Evolutionary conservation across 2,888 invertebrate species (phyloP).

Genomic region (Ochropleura plecta): DNA sequence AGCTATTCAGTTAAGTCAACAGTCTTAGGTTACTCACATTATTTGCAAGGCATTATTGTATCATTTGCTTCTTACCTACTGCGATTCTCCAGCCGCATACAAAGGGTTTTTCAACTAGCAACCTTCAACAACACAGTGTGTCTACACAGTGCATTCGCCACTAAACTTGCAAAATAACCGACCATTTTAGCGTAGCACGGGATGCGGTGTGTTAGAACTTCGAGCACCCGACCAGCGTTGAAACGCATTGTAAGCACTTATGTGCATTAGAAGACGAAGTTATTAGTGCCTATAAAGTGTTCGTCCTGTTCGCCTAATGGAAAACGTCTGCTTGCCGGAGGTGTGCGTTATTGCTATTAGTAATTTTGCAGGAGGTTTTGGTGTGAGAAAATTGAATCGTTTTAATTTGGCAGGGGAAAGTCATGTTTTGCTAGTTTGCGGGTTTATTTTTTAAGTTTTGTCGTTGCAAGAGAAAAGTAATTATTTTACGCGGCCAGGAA

Average conservation of each 20-base stretch:
- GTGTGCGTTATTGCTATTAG: constrained; percentile 71
- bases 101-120: constrained; percentile 43
- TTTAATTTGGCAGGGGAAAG: constrained; percentile 27
- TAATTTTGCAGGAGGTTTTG: constrained; percentile 68
- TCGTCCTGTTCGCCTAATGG: constrained; percentile 74
- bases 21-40: neutral
- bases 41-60: neutral
- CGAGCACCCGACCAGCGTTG: constrained; percentile 57
- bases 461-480: too few species aligned
- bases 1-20: too few species aligned
- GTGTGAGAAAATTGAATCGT: constrained; percentile 34
- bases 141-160: constrained; percentile 47
- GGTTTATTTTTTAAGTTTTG: too few species aligned
- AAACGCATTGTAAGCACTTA: constrained; percentile 68
- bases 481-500: too few species aligned
- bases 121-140: constrained; percentile 16
- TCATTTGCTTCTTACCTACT: constrained; percentile 35
- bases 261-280: constrained; percentile 73
- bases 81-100: neutral
- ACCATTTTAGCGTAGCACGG: constrained; percentile 58
- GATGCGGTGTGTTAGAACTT: constrained; percentile 64
- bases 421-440: neutral
- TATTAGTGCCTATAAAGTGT: constrained; percentile 65
- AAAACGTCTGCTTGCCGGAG: constrained; percentile 69
- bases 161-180: constrained; percentile 63